Conservation (phyloP, 1,140 invertebrate species). For the Cyclargus thomasi region DNA sequence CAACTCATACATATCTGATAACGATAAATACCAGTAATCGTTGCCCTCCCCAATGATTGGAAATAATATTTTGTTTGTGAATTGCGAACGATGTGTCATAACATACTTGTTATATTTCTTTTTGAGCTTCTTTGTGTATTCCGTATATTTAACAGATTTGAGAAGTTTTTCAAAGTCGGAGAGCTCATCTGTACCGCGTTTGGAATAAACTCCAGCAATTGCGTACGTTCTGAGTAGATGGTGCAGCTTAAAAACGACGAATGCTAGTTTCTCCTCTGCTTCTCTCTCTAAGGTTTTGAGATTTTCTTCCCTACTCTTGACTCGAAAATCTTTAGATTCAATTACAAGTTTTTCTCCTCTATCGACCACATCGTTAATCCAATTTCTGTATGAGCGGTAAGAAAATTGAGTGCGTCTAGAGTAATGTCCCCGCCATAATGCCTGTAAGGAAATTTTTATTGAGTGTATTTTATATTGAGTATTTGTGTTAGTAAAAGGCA, state of each 20-base stretch:
- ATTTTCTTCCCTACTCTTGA: slow-evolving; percentile 55
- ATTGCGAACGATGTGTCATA: slow-evolving; percentile 48
- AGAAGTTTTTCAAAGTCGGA: slow-evolving; percentile 67
- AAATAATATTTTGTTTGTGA: slow-evolving; percentile 59
- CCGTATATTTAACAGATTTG: slow-evolving; percentile 61
- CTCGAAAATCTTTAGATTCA: slow-evolving; percentile 55
- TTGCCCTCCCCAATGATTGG: slow-evolving; percentile 64
- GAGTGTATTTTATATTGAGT: not conserved
- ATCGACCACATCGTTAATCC: slow-evolving; percentile 55
- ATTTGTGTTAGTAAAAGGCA: too few species aligned
- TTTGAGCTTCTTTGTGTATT: slow-evolving; percentile 67
- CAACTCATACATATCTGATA: slow-evolving; percentile 66
- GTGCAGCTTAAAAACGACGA: slow-evolving; percentile 70
- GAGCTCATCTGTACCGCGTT: slow-evolving; percentile 48
- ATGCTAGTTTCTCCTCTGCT: slow-evolving; percentile 62
- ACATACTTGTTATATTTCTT: slow-evolving; percentile 64
- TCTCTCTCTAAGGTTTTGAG: slow-evolving; percentile 62
- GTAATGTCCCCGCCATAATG: slow-evolving; percentile 60
- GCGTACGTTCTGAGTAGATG: slow-evolving; percentile 64
- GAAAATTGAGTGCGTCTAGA: slow-evolving; percentile 62
- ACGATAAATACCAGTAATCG: slow-evolving; percentile 68
- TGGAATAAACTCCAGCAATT: slow-evolving; percentile 64
- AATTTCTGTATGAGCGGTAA: slow-evolving; percentile 58
- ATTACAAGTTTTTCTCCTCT: slow-evolving; percentile 53
- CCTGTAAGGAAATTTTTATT: slow-evolving; percentile 35